Base-by-base conservation (phyloP, 2,888 invertebrate genomes). In the Julus scanicus region DNA sequence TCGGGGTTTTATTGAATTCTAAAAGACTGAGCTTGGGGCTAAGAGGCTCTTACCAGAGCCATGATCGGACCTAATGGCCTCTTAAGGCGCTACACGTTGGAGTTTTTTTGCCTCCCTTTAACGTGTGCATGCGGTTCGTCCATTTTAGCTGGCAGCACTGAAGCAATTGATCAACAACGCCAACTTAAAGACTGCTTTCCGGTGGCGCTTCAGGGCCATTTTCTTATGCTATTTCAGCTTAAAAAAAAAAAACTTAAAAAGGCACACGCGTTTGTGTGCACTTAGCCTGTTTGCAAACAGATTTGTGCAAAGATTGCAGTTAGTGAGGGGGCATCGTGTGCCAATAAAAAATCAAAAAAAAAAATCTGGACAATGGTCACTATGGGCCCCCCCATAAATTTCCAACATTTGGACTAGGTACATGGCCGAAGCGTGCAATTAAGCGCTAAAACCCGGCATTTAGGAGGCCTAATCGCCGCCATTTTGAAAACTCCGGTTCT, bases 71-170 rank as follows among this genome's bases (percentile, higher is more conserved):
- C 63, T 63, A 63, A 63, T 63, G 63, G 63, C 17, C 63, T 63
- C 63, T 63, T 63, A 63, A n/a, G 63, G n/a, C 63, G 63, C n/a
- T 63, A n/a, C n/a, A 63, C 63, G 63, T 6, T 17, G n/a, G n/a
- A 20, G 20, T 63, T 63, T 63, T 63, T 44, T 44, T 8, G 6
- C 44, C 44, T 44, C 8, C n/a, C n/a, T n/a, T 63, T 63, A 63
- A n/a, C n/a, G n/a, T 63, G 63, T 63, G 44, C 44, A 44, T 44
- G 63, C 63, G 63, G 17, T 63, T n/a, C 63, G 63, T 17, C 63
- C 63, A 63, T 63, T 63, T 63, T 63, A 63, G 63, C 63, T 63
- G 63, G 63, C 63, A 63, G 63, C 63, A n/a, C 63, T n/a, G n/a
- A 63, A 63, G 63, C 63, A n/a, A 63, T 63, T 63, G 63, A 63